A percentile compares a stretch with the other conserved stretches of the same genome.
phyloP scores from a whole-genome alignment of 2,888 invertebrate genomes.

The Rhynchonema sp. region DNA sequence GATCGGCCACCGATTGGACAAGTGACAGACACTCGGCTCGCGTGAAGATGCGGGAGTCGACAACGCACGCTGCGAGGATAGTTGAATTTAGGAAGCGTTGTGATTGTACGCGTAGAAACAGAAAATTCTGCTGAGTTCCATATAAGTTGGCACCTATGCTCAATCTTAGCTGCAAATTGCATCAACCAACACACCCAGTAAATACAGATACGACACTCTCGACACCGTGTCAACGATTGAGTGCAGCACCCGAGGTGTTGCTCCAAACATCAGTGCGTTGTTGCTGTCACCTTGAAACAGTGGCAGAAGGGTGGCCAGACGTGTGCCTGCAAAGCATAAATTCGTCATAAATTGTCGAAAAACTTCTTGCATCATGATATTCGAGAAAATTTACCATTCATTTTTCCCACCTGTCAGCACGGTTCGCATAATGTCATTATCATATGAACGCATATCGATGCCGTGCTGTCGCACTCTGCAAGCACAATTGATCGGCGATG shows the following conservation, averaged over 20 bases:
- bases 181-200: background rate
- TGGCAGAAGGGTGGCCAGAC: background rate
- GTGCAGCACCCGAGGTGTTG: background rate
- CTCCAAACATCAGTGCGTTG: background rate
- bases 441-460: background rate
- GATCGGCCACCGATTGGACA: background rate
- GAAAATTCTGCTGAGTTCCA: too few relatives aligned
- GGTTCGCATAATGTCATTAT: background rate
- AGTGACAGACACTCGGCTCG: background rate
- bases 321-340: background rate
- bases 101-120: too few relatives aligned
- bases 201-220: background rate
- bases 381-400: too few relatives aligned
- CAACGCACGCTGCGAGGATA: background rate
- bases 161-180: too few relatives aligned
- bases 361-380: too few relatives aligned
- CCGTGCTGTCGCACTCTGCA: background rate
- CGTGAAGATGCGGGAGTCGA: background rate
- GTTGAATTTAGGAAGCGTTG: too few relatives aligned
- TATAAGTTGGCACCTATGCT: too few relatives aligned
- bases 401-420: too few relatives aligned
- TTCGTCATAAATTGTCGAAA: too few relatives aligned
- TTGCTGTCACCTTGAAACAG: background rate
- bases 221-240: background rate
- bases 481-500: too few relatives aligned